Evolutionary conservation across 2,888 invertebrate genomes (phyloP).

Genomic region (Saturnia japonica): DNA sequence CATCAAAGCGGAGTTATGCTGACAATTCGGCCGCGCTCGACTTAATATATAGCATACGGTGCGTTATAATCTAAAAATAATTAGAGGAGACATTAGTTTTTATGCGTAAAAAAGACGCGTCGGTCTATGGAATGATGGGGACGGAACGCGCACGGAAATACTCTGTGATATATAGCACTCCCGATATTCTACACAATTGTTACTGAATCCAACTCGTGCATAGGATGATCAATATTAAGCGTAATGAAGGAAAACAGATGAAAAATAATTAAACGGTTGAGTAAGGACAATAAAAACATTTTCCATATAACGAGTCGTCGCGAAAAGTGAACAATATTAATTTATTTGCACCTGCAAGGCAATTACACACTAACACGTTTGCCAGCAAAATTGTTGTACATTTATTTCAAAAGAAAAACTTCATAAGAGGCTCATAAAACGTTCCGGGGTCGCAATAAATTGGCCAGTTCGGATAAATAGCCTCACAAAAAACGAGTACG

Average conservation of each 20-base stretch:
- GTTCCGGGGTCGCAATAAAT: constrained; percentile 56
- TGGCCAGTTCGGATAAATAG: constrained; percentile 57
- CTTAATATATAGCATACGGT: constrained; percentile 79
- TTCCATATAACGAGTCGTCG: constrained; percentile 30
- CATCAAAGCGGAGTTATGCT: constrained; percentile 81
- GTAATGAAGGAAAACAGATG: constrained; percentile 22
- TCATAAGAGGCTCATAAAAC: constrained; percentile 62
- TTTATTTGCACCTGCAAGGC: constrained; percentile 50
- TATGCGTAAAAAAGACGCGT: constrained; percentile 78
- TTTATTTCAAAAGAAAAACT: constrained; percentile 63
- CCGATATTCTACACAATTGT: constrained; percentile 65
- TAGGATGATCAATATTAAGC: constrained; percentile 53
- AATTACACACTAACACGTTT: constrained; percentile 39
- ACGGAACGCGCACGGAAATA: constrained; percentile 70
- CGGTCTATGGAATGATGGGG: constrained; percentile 59
- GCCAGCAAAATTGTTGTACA: constrained; percentile 55
- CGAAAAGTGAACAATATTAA: constrained; percentile 34
- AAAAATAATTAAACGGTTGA: constrained; percentile 23
- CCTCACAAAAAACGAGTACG: constrained; percentile 58
- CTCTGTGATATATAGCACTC: constrained; percentile 71
- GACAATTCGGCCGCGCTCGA: constrained; percentile 77
- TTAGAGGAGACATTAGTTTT: constrained; percentile 81
- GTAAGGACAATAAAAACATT: constrained; percentile 31
- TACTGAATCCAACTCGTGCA: constrained; percentile 51
- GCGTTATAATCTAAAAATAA: constrained; percentile 82